phyloP scores from a whole-genome alignment of 2,888 invertebrate genomes.

The Hydrotaea cyrtoneurina region DNA sequence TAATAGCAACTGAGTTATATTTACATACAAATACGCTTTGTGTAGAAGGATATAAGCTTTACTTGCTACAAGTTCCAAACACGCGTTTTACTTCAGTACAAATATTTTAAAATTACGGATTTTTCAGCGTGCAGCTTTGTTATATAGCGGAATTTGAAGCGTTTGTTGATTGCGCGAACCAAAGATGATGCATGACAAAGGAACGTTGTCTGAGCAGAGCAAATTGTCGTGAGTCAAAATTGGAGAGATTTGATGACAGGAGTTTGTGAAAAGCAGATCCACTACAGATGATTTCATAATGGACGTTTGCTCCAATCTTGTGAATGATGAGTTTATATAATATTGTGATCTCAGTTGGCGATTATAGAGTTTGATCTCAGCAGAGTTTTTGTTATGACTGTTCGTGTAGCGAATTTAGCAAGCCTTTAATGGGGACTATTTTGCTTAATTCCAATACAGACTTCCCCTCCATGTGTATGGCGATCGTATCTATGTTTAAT shows the following conservation, averaged over 20 bases:
- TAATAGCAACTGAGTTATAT: too few species aligned
- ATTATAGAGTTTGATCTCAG: constrained; percentile 19
- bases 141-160: too few species aligned
- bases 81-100: too few species aligned
- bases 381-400: not conserved
- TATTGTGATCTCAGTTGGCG: constrained; percentile 6
- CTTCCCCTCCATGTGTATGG: constrained; percentile 22
- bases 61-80: too few species aligned
- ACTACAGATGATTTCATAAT: too few species aligned
- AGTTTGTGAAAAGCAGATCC: constrained; percentile 7
- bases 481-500: constrained; percentile 34
- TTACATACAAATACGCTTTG: too few species aligned
- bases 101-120: too few species aligned
- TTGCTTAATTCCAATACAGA: constrained; percentile 20
- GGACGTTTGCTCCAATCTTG: constrained; percentile 15
- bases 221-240: not conserved
- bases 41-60: too few species aligned
- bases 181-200: not conserved
- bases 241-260: not conserved
- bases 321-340: constrained; percentile 20
- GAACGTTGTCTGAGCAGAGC: not conserved
- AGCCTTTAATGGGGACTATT: constrained; percentile 18
- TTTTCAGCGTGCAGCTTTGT: too few species aligned
- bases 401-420: too few species aligned
- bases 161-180: not conserved